A percentile compares a stretch with the other conserved stretches of the same genome.
Conservation (phyloP, 1,140 invertebrate genomes). For the Eumaeus atala region DNA sequence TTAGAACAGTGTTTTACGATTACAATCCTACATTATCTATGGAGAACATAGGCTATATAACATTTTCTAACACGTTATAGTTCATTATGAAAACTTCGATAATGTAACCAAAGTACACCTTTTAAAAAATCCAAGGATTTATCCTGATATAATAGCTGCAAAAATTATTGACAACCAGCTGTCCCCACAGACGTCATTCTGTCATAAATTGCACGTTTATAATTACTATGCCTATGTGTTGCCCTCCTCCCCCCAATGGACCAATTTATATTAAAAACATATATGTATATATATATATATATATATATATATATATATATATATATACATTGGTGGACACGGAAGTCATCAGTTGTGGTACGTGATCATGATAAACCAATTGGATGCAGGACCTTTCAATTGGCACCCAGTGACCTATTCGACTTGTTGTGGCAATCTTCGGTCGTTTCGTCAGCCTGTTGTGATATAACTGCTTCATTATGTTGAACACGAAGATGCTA, state of each 20-base stretch:
- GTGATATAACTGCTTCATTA: neutral
- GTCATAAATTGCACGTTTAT: no score
- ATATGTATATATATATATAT: neutral
- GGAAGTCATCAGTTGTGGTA: neutral
- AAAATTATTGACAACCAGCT: no score
- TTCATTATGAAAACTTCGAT: no score
- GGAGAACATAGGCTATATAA: no score
- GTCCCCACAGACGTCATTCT: no score
- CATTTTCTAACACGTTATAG: no score
- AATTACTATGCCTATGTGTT: no score
- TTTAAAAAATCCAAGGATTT: neutral
- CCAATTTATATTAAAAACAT: no score
- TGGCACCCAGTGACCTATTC: neutral
- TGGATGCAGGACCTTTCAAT: neutral
- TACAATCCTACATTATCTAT: no score
- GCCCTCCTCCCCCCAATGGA: no score
- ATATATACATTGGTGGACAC: neutral
- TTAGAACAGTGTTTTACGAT: no score
- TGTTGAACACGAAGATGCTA: neutral
- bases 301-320: neutral
- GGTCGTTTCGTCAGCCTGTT: neutral
- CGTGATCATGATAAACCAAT: constrained; percentile 3
- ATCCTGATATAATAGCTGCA: neutral
- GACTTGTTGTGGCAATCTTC: neutral
- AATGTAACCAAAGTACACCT: no score